Conservation (phyloP, 2,888 invertebrate species). For the Plemyria rubiginata region DNA sequence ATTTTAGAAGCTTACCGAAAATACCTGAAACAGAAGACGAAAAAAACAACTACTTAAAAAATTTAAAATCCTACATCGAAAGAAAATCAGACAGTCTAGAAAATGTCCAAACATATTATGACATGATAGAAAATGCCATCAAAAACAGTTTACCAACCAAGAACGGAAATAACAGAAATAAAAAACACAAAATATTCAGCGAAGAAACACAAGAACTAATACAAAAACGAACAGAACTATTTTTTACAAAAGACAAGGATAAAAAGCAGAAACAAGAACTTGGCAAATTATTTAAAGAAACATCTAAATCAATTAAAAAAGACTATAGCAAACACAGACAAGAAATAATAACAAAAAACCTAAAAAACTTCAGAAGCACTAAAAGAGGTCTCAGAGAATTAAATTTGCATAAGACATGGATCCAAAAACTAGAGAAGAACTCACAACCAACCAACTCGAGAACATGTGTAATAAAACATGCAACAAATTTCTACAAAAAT, state of each 20-base stretch:
- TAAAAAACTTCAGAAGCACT: neutral
- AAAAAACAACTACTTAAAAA: too few relatives aligned
- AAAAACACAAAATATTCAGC: too few relatives aligned
- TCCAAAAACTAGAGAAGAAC: neutral
- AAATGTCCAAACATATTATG: too few relatives aligned
- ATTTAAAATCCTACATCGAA: too few relatives aligned
- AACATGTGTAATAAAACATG: too few relatives aligned
- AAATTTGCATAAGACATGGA: neutral
- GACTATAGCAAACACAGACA: neutral
- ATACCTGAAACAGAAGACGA: neutral
- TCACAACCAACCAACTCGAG: too few relatives aligned
- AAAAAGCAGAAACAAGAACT: constrained; percentile 5
- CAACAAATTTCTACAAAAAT: too few relatives aligned
- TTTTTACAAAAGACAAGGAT: neutral
- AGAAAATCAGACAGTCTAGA: too few relatives aligned
- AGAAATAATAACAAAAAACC: neutral
- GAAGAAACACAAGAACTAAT: too few relatives aligned
- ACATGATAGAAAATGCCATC: too few relatives aligned
- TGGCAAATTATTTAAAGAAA: neutral
- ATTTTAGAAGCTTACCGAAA: neutral
- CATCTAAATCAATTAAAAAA: neutral
- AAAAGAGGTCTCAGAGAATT: neutral
- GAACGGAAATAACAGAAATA: too few relatives aligned
- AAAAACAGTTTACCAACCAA: too few relatives aligned
- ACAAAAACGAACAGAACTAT: neutral